Evolutionary conservation across 1,140 invertebrate species (phyloP).

Genomic region (Drosophila ironensis): DNA sequence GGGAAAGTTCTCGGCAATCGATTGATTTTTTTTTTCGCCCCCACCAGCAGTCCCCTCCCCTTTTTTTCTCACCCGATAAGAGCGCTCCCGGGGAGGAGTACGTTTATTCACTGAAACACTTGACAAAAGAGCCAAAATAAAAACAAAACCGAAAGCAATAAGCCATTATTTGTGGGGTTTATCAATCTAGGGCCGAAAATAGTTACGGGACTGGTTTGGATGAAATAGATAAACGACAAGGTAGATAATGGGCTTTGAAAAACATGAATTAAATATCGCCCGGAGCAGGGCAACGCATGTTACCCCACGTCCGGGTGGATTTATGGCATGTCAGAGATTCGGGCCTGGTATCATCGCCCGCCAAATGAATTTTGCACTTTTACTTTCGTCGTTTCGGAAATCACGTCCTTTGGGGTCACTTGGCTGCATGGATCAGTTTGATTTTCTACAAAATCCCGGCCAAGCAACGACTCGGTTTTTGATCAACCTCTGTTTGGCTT

Average conservation of each 20-base stretch:
- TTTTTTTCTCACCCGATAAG: conserved; percentile 13
- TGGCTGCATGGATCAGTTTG: background rate
- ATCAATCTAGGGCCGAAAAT: conserved; percentile 26
- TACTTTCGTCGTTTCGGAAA: conserved; percentile 34
- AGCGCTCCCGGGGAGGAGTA: background rate
- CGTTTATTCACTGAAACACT: background rate
- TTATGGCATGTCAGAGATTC: conserved; percentile 11
- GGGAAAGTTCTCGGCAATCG: conserved; percentile 19
- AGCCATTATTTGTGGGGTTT: conserved; percentile 1
- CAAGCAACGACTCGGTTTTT: background rate
- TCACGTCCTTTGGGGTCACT: conserved; percentile 19
- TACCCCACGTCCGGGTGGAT: conserved; percentile 25
- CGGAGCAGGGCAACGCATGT: too few relatives aligned
- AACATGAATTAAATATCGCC: conserved; percentile 30
- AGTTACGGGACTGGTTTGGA: conserved; percentile 6
- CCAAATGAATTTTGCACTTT: conserved; percentile 49
- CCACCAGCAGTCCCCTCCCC: background rate
- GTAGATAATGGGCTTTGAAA: background rate
- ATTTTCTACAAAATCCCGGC: too few relatives aligned
- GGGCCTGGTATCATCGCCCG: conserved; percentile 20
- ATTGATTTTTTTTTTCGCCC: conserved; percentile 21
- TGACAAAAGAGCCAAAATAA: background rate
- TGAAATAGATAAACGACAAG: background rate
- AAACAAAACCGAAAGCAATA: background rate
- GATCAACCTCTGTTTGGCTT: too few relatives aligned